These are phyloP conservation scores for Sander vitreus DNA, from an alignment of 2,113 vertebrate genomes.

Conservation along the genomic window DNA sequence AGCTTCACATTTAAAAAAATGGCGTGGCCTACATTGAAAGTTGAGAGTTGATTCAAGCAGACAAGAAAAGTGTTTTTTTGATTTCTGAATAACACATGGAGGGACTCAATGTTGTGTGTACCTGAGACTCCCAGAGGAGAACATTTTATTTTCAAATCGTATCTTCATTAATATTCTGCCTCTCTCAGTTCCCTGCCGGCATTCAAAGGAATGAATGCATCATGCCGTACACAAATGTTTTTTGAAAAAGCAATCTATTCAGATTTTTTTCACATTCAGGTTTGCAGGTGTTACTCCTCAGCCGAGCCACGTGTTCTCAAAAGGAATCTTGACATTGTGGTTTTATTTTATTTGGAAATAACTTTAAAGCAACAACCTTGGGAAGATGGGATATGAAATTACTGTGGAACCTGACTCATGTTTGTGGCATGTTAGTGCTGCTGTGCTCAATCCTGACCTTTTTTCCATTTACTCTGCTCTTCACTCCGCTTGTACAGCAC, in stretches of 20 bases:
- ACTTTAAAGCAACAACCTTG: constrained; percentile 43
- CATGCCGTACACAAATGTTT: constrained; percentile 42
- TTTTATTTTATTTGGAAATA: constrained; percentile 19
- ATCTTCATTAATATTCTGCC: constrained; percentile 55
- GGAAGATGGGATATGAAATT: constrained; percentile 54
- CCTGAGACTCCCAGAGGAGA: constrained; percentile 36
- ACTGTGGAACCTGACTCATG: constrained; percentile 30
- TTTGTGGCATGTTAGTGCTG: constrained; percentile 35
- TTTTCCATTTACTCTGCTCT: constrained; percentile 19
- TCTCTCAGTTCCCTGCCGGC: constrained; percentile 22
- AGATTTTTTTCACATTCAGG: constrained; percentile 1
- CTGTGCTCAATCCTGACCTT: constrained; percentile 16
- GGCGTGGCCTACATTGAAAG: constrained; percentile 79
- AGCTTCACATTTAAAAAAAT: constrained; percentile 39
- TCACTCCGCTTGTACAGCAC: constrained; percentile 13
- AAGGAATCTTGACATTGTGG: background rate
- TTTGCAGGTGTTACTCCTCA: constrained; percentile 23
- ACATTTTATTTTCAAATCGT: constrained; percentile 54
- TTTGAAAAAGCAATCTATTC: constrained; percentile 19
- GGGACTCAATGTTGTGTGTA: constrained; percentile 22
- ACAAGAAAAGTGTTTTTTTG: constrained; percentile 64
- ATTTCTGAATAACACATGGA: constrained; percentile 47
- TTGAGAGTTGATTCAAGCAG: constrained; percentile 64
- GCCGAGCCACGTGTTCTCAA: constrained; percentile 1
- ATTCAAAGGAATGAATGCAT: constrained; percentile 53